Percentiles rank a stretch among this genome's conserved stretches.
phyloP scores from a whole-genome alignment of 2,797 vertebrate genomes.

The Semotilus atromaculatus region DNA sequence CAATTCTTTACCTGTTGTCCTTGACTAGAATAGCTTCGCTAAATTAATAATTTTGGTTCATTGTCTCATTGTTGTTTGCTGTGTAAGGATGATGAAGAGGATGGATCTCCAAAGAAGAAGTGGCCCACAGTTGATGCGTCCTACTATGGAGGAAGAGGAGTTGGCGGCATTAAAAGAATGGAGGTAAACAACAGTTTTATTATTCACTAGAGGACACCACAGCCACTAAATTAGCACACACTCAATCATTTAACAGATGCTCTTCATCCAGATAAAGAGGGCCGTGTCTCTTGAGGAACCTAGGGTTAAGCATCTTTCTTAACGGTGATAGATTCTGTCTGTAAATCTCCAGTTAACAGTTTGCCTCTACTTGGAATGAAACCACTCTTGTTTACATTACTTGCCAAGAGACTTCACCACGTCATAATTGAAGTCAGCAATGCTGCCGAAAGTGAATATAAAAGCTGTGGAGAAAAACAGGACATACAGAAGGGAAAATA shows the following conservation, averaged over 20 bases:
- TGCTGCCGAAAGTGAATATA: background rate
- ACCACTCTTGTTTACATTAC: background rate
- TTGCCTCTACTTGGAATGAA: slow-evolving; percentile 3
- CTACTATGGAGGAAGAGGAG: slow-evolving; percentile 95
- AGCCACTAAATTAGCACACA: background rate
- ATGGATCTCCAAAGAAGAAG: slow-evolving; percentile 92
- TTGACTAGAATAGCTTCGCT: slow-evolving; percentile 64
- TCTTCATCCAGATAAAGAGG: slow-evolving; percentile 19
- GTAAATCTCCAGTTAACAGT: slow-evolving; percentile 10
- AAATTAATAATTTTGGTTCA: background rate
- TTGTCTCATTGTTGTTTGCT: slow-evolving; percentile 1
- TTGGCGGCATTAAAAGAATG: slow-evolving; percentile 98
- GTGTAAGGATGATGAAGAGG: slow-evolving; percentile 87
- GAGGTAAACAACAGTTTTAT: slow-evolving; percentile 80
- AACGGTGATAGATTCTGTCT: background rate
- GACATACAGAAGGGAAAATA: background rate
- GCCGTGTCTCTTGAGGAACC: background rate
- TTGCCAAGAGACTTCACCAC: slow-evolving; percentile 26
- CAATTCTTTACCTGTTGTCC: slow-evolving; percentile 53
- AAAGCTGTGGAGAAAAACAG: background rate
- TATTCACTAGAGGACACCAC: background rate
- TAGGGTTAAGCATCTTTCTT: slow-evolving; percentile 9
- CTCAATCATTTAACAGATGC: slow-evolving; percentile 1
- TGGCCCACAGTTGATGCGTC: slow-evolving; percentile 98
- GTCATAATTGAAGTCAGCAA: slow-evolving; percentile 13